Evolutionary conservation across 2,888 invertebrate genomes (phyloP), one percentile per base, ranked within the genome.

Genomic region (Eupelmus urozonus): DNA sequence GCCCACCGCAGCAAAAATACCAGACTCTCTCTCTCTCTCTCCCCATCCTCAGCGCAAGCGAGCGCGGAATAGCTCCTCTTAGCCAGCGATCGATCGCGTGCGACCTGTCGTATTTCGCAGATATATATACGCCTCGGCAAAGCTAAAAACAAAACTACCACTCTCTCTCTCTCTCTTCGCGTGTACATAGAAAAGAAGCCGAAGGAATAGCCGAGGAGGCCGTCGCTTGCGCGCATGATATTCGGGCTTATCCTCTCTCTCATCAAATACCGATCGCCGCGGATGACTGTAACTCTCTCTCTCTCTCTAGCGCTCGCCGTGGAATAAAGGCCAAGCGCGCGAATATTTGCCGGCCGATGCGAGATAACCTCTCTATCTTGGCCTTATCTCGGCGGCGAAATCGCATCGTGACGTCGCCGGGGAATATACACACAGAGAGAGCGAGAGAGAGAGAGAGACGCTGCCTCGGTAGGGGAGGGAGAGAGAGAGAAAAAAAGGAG

Each of bases 331-430:
- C 69, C 69, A 57, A 18, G 16, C 59, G 57, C 34, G 69, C 74
- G 74, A 78, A 78, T 78, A 78, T 78, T 78, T 70, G 60, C 27
- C 65, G 65, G 42, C 34, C 77, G 80, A 77, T 80, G 71, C 78
- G 62, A 78, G 80, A 80, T 80, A 80, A 81, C 81, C 77, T 79
- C 79, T 79, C 81, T 77, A 81, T 76, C 80, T 79, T 66, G 55
- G 55, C 60, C 59, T 76, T 79, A 76, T 79, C 78, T 78, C 40
- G 7, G 4, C 42, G 71, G 69, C 60, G 42, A 63, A 70, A 76
- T 79, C 74, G 62, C 72, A 72, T 79, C 79, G 79, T 79, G 80
- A 78, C 76, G 80, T 60, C 69, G 74, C 16, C 13, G 40, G 13
- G 23, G 16, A 45, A 45, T 16, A 45, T 2, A 9, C 49, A 18